Base-by-base conservation (phyloP, 2,888 invertebrate genomes). In the Megaustenia siamemsis region DNA sequence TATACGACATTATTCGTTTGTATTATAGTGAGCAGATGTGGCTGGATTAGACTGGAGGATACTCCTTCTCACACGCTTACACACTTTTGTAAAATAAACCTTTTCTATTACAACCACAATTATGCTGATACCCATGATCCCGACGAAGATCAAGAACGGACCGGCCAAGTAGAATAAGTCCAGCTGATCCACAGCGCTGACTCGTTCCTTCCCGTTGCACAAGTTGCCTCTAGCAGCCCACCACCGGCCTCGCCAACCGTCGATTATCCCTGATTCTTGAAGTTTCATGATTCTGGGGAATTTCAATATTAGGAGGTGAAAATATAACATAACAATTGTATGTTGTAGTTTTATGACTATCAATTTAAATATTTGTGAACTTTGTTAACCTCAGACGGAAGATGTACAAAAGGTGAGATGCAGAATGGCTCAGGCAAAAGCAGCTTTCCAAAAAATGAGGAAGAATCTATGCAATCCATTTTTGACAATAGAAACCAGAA, bases 181-280 rank as follows among this genome's bases (percentile, higher is more conserved):
- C 38, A 90, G 85, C 28, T 86, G 75, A 53, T 86, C 86, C 28
- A 89, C 90, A 10, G 86, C 66, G 81, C 87, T 88, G 1, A 87
- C 86, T n/a, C 87, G 80, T 21, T 81, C 82, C 0, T 86, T 71
- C n/a, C 38, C 80, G 18, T 71, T 83, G 80, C 90, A 90, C 28
- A 83, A 83, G 75, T 85, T 87, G 8, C 85, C 79, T n/a, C 53
- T 60, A 45, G 82, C 84, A 1, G 88, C 83, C 90, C 91, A 90
- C 91, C 91, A 91, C 56, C 86, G 86, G 32, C 86, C 83, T 15
- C 86, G 77, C 89, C 90, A 91, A 63, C 90, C 87, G 71, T 89
- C 89, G 12, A 90, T 88, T 75, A 91, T 80, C 5, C 91, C 91
- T 1, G 90, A 88, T 56, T 90, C 90, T 63, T 89, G 89, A 88